Percentiles rank a stretch among this genome's conserved stretches.
Evolutionary conservation across 2,797 vertebrate genomes (phyloP).

Genomic region (Peromyscus eremicus): DNA sequence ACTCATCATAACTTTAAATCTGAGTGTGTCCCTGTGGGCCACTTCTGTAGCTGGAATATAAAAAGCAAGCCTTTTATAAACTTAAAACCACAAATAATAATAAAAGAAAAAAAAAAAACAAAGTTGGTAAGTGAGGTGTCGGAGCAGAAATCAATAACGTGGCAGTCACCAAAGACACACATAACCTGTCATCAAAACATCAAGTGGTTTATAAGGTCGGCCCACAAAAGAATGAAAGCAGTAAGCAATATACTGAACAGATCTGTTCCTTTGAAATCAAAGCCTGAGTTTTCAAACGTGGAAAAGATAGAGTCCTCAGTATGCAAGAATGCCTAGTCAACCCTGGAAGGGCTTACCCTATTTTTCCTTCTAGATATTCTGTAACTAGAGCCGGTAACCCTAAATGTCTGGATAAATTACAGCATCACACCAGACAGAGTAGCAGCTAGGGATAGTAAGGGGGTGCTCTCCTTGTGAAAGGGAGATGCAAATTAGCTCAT

Average conservation of each 20-base stretch:
- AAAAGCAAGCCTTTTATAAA: conserved; percentile 26
- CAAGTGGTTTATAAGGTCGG: neutral
- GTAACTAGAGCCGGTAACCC: conserved; percentile 7
- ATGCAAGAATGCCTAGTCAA: neutral
- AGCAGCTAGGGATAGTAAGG: neutral
- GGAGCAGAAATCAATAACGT: conserved; percentile 41
- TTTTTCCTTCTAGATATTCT: neutral
- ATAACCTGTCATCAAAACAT: neutral
- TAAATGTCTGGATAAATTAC: conserved; percentile 48
- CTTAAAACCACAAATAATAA: conserved; percentile 30
- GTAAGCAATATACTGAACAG: neutral
- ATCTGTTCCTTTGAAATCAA: neutral
- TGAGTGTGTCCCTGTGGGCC: conserved; percentile 28
- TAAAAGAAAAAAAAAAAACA: neutral
- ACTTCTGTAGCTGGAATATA: conserved; percentile 32
- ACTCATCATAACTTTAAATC: conserved; percentile 52
- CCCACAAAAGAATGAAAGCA: neutral
- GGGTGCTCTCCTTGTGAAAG: neutral
- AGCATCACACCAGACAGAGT: neutral
- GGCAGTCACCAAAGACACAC: neutral
- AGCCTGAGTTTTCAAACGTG: conserved; percentile 42
- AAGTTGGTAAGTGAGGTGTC: neutral
- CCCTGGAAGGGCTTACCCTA: neutral
- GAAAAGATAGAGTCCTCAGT: neutral
- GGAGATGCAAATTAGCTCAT: neutral